Evolutionary conservation across 1,140 invertebrate genomes (phyloP), one percentile per base, ranked within the genome.

Genomic region (Temnothorax longispinosus): DNA sequence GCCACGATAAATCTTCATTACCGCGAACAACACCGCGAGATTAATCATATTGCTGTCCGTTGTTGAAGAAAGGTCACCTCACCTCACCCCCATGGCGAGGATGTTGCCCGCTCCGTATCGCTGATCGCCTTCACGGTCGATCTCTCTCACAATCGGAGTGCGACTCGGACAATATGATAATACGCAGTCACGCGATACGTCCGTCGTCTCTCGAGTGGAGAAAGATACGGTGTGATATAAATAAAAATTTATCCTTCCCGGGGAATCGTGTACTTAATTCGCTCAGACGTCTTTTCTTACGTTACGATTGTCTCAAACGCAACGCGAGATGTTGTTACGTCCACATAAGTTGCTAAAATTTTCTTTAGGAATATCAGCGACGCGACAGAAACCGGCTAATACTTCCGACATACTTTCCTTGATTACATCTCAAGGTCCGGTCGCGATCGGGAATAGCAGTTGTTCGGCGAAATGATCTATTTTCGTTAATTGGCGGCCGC

Each of bases 1-100:
- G 35, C 65, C 35, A 56, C 76, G 74, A 81, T 86, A 54, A 65
- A 87, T 87, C 69, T 72, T 58, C 58, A 72, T 78, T 52, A 58
- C 4, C 56, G 71, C 4, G 58, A 65, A 64, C 35, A 65, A 85
- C 65, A 69, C 74, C 74, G 74, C 82, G 74, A 35, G 52, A 82
- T 82, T 77, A 77, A 85, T 85, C 82, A 77, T 77, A 77, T 62
- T 6, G 82, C 58, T 18, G 71, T 72, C 11, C 38, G 67, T 82
- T 11, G 38, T 72, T 3, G 38, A 56, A 38, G 35, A 72, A 47
- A 58, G 52, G 18, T 44, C 67, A 21, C 21, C 27, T 71, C 65
- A 52, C 27, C 27, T 41, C 38, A 13, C 2, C 21, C 35, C 38
- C 50, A 3, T 71, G 15, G 10, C 15, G 32, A 27, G 62, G 64